Conservation (phyloP, 2,797 vertebrate species). For the Acipenser transmontanus region DNA sequence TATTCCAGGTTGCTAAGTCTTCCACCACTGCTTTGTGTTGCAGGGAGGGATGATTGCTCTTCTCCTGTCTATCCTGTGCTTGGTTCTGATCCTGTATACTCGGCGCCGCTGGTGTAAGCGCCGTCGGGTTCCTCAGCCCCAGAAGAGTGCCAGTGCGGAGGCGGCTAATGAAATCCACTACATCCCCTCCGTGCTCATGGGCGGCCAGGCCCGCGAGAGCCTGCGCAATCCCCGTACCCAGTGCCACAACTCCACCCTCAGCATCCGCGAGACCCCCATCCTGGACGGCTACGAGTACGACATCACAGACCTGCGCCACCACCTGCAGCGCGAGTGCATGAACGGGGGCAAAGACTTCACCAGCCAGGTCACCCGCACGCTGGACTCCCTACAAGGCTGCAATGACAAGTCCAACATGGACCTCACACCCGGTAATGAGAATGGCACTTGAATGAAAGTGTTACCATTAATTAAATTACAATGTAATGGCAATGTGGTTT, state of each 20-base stretch:
- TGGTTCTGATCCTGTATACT: constrained; percentile 94
- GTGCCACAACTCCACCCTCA: constrained; percentile 91
- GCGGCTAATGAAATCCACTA: constrained; percentile 98
- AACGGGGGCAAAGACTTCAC: constrained; percentile 92
- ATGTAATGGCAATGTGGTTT: too few species aligned
- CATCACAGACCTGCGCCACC: constrained; percentile 92
- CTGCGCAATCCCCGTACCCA: constrained; percentile 88
- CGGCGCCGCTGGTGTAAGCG: constrained; percentile 95
- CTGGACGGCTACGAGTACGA: constrained; percentile 96
- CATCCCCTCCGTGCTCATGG: constrained; percentile 94
- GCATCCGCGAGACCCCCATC: constrained; percentile 94
- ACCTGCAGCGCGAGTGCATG: constrained; percentile 96
- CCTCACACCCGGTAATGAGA: constrained; percentile 77
- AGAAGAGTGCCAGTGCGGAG: constrained; percentile 94
- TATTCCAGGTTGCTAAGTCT: too few species aligned
- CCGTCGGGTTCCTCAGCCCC: constrained; percentile 89
- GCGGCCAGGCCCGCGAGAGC: constrained; percentile 90
- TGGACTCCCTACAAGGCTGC: constrained; percentile 94
- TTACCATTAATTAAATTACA: too few species aligned
- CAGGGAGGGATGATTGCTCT: constrained; percentile 97
- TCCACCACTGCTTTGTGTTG: constrained; percentile 6
- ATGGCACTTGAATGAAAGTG: too few species aligned
- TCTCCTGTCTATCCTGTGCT: constrained; percentile 88
- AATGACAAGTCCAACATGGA: constrained; percentile 93
- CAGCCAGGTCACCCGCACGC: constrained; percentile 90